Evolutionary conservation across 2,888 invertebrate genomes (phyloP).

Genomic region (Lagria hirta): DNA sequence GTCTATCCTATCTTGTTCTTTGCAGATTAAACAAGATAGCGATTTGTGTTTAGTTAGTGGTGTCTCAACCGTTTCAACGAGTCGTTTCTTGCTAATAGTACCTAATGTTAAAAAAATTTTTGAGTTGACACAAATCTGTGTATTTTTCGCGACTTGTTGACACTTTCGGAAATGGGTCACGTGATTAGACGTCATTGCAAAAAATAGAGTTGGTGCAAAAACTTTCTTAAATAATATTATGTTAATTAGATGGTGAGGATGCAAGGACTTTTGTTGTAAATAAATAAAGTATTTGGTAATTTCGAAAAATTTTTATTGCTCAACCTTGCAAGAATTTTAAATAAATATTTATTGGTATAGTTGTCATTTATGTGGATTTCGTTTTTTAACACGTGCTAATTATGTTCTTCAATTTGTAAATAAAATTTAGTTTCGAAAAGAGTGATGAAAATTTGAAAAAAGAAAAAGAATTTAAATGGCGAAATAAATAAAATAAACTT

Average conservation of each 20-base stretch:
- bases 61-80: not conserved
- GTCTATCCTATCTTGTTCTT: conserved; percentile 1
- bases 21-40: conserved; percentile 1
- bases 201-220: conserved; percentile 1
- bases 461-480: too few species aligned
- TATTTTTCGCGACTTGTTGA: not conserved
- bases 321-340: conserved; percentile 1
- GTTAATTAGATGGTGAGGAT: too few species aligned
- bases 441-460: too few species aligned
- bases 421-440: too few species aligned
- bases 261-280: too few species aligned
- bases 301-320: conserved; percentile 1
- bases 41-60: conserved; percentile 7
- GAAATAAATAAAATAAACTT: conserved; percentile 13
- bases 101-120: too few species aligned
- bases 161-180: not conserved
- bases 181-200: not conserved
- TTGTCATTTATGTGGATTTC: conserved; percentile 2
- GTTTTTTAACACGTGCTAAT: conserved; percentile 12
- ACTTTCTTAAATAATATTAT: not conserved
- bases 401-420: conserved; percentile 1
- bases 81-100: too few species aligned
- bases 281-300: too few species aligned
- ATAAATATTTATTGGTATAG: conserved; percentile 10
- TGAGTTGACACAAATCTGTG: not conserved